Base-by-base conservation (phyloP, 2,888 invertebrate genomes). In the Sesia bembeciformis region DNA sequence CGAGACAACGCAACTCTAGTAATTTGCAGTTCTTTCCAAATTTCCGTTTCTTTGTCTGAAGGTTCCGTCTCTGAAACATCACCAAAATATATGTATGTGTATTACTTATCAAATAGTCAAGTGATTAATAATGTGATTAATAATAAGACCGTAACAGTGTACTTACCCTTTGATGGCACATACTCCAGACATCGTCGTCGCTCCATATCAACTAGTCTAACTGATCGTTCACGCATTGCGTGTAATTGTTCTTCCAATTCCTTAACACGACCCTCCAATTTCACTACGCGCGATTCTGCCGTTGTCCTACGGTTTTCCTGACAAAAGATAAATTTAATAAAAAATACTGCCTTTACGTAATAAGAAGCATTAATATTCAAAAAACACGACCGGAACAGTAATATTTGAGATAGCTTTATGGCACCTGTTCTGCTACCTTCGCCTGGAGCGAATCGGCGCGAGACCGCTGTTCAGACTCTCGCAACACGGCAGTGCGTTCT, bases 1-100 rank as follows among this genome's bases (percentile, higher is more conserved):
- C 73, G 73, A 1, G 74, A 67, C 40, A 91, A 62, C 0, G 80
- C 74, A 4, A 67, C 64, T 50, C 80, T 72, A 0, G 84, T 76
- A 8, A 67, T 72, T 67, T 90, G 84, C 7, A 91, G 71, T 56
- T 91, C 91, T 63, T 84, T 85, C 83, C 85, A 91, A 57, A 91
- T 70, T 52, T 86, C 84, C 0, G 87, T 81, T 68, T 91, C 91
- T 60, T 83, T 81, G 46, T 88, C 83, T 1, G 84, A 67, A 4
- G 88, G 88, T 57, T 86, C 83, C 42, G 53, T 71, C 67, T 88
- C 88, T 88, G 61, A 66, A 55, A 56, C 3, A 39, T 50, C 39
- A 50, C 7, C 4, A 38, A 50, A 39, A 50, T 5, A 50, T 39
- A 50, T 50, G 7, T 23, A 5, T 43, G 41, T 41, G 41, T 7